Evolutionary conservation across 2,888 invertebrate genomes (phyloP).

Genomic region (Molorchus minor): DNA sequence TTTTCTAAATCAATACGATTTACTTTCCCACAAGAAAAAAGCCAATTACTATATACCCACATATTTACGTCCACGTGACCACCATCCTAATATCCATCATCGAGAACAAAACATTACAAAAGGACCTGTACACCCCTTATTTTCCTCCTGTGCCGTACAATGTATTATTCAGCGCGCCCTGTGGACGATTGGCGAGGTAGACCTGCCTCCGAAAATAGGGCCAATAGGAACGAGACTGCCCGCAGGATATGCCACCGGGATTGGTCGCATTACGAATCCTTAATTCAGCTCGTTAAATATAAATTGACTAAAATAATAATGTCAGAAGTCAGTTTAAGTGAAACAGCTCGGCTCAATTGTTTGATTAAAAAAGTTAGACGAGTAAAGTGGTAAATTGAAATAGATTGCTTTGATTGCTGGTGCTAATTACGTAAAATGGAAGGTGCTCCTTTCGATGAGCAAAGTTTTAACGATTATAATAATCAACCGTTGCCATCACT

Average conservation of each 20-base stretch:
- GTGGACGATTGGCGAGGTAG: slow-evolving; percentile 36
- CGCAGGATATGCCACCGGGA: slow-evolving; percentile 40
- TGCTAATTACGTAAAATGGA: slow-evolving; percentile 69
- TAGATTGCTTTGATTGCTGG: slow-evolving; percentile 59
- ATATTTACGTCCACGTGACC: slow-evolving; percentile 54
- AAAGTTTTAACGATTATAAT: slow-evolving; percentile 80
- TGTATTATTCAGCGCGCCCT: slow-evolving; percentile 18
- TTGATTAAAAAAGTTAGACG: slow-evolving; percentile 51
- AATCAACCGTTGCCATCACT: slow-evolving; percentile 65
- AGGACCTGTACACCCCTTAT: slow-evolving; percentile 40
- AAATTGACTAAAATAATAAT: slow-evolving; percentile 64
- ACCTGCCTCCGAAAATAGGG: slow-evolving; percentile 35
- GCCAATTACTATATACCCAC: slow-evolving; percentile 52
- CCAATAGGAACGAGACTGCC: slow-evolving; percentile 43
- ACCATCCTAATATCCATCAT: slow-evolving; percentile 43
- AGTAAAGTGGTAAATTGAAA: slow-evolving; percentile 48
- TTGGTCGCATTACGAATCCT: slow-evolving; percentile 49
- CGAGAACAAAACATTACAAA: slow-evolving; percentile 30
- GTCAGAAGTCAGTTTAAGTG: slow-evolving; percentile 60
- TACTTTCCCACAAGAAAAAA: slow-evolving; percentile 57
- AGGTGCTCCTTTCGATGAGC: slow-evolving; percentile 77
- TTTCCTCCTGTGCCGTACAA: slow-evolving; percentile 21
- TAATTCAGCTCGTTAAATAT: slow-evolving; percentile 64
- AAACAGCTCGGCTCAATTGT: slow-evolving; percentile 52
- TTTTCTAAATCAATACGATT: slow-evolving; percentile 22